phyloP scores from a whole-genome alignment of 2,888 invertebrate genomes.

The Drepana falcataria region DNA sequence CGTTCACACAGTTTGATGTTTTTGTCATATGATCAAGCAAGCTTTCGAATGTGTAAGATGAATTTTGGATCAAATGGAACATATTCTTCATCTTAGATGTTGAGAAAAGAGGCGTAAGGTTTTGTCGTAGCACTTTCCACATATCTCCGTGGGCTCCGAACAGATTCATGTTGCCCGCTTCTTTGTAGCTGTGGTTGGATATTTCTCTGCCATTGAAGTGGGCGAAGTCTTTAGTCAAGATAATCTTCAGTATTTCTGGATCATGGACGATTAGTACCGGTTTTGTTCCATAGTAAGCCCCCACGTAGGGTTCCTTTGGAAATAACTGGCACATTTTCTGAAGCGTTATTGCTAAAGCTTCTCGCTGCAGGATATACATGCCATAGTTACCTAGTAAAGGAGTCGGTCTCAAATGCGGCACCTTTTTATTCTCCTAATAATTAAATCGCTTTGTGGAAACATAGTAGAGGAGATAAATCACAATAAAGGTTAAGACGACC shows the following conservation, averaged over 20 bases:
- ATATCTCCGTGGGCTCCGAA: slow-evolving; percentile 16
- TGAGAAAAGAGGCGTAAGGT: slow-evolving; percentile 24
- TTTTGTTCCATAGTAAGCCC: slow-evolving; percentile 36
- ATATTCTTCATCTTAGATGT: slow-evolving; percentile 25
- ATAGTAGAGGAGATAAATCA: slow-evolving; percentile 6
- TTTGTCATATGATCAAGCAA: slow-evolving; percentile 9
- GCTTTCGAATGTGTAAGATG: slow-evolving; percentile 9
- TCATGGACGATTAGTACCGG: slow-evolving; percentile 35
- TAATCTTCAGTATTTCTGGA: slow-evolving; percentile 34
- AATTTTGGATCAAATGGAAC: slow-evolving; percentile 22
- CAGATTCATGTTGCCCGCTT: slow-evolving; percentile 13
- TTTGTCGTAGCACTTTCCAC: slow-evolving; percentile 24
- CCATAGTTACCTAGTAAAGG: slow-evolving; percentile 35
- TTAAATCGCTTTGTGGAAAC: slow-evolving; percentile 19
- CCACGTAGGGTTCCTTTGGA: slow-evolving; percentile 34
- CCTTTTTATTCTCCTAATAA: slow-evolving; percentile 33
- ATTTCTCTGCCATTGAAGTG: slow-evolving; percentile 33
- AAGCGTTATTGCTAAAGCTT: slow-evolving; percentile 12
- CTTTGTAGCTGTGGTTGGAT: slow-evolving; percentile 21
- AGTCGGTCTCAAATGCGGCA: slow-evolving; percentile 21
- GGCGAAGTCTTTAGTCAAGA: slow-evolving; percentile 38
- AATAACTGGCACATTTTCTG: slow-evolving; percentile 30
- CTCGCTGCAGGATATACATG: slow-evolving; percentile 22
- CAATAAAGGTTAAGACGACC: background rate
- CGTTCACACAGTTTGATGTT: background rate